Base-by-base conservation (phyloP, 35 echinoderm and acorn worm genomes). In the Apostichopus californicus region DNA sequence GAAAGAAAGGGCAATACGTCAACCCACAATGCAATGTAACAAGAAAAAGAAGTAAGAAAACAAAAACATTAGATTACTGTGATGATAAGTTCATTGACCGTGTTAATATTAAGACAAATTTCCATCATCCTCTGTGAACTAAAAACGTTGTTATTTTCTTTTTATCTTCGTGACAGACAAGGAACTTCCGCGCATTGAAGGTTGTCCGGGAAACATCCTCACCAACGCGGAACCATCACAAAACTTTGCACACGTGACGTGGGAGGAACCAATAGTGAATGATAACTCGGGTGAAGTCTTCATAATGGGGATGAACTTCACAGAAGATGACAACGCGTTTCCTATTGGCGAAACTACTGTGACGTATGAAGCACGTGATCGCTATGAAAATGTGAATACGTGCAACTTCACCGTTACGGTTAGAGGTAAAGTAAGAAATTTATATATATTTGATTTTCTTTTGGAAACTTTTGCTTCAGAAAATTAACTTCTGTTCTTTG, bases 291-390 rank as follows among this genome's bases (percentile, higher is more conserved):
- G 81, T 59, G 58, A 60, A 4, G 55, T 55, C 13, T 58, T 23
- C 13, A 59, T 85, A 58, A 23, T 8, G 23, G 58, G 14, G 54
- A 85, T 58, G 1, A 18, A 15, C 1, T 21, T 14, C 10, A 6
- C 21, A 20, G 14, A 58, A 5, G 7, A 83, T 83, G 57, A 24
- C 5, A 85, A 18, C 55, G 55, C 81, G 5, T 85, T 85, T 52
- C 55, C 56, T 59, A 85, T 85, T 58, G 81, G 81, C 17, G 55
- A 56, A 21, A 85, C 54, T 2, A 58, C 4, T 20, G 81, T 85
- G 81, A 85, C 81, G 55, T 85, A 85, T 59, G 81, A 85, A 85
- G 81, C 81, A 25, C 55, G 81, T 58, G 81, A 85, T 15, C 11
- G 25, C 20, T 58, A 56, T 60, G 57, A 17, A 8, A 85, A 85